Percentiles rank a stretch among this genome's conserved stretches.
Conservation (phyloP, 2,888 invertebrate species). For the Salpingus planirostris region DNA sequence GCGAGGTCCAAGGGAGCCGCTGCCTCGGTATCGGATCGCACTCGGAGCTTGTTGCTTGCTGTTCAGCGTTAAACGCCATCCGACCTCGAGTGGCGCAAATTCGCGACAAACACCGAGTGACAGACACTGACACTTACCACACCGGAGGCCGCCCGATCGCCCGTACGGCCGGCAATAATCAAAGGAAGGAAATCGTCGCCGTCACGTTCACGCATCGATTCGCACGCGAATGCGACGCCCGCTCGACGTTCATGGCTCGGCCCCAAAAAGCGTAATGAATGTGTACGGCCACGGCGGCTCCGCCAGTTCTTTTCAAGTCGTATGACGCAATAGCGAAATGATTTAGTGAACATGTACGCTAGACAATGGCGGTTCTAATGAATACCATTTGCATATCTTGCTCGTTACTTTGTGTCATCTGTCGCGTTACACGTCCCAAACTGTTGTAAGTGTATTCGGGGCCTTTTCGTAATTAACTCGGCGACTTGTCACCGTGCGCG, state of each 20-base stretch:
- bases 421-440: conserved; percentile 30
- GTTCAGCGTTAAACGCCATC: conserved; percentile 23
- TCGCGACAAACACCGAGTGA: too few species aligned
- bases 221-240: too few species aligned
- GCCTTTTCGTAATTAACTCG: conserved; percentile 11
- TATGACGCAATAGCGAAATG: conserved; percentile 20
- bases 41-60: conserved; percentile 18
- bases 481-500: conserved; percentile 9
- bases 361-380: conserved; percentile 37
- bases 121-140: too few species aligned
- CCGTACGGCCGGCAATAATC: too few species aligned
- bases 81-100: too few species aligned
- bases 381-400: conserved; percentile 39
- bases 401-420: conserved; percentile 36
- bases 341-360: conserved; percentile 32
- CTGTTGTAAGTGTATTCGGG: conserved; percentile 21
- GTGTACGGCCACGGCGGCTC: conserved; percentile 24
- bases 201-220: too few species aligned
- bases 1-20: too few species aligned
- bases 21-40: conserved; percentile 22
- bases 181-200: too few species aligned
- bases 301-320: conserved; percentile 22
- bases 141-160: too few species aligned
- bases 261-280: conserved; percentile 28
- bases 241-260: conserved; percentile 1